Evolutionary conservation across 2,797 vertebrate genomes (phyloP).

Genomic region (Danionella dracula): DNA sequence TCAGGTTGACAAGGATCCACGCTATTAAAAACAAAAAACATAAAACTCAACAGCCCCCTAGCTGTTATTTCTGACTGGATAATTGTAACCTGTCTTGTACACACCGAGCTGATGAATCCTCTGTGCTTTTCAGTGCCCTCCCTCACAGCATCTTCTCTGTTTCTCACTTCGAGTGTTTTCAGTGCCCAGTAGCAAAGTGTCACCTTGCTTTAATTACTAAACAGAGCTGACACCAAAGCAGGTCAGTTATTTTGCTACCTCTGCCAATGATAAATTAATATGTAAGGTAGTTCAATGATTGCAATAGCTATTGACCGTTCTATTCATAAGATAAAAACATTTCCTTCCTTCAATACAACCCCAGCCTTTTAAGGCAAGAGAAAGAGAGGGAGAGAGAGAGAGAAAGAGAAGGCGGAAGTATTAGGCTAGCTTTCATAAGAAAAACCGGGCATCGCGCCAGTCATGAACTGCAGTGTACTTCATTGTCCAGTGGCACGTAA

Average conservation of each 20-base stretch:
- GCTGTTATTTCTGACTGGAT: not conserved
- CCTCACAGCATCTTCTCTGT: not conserved
- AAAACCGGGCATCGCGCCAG: not conserved
- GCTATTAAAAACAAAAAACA: not conserved
- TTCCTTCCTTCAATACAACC: not conserved
- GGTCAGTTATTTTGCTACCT: slow-evolving; percentile 5
- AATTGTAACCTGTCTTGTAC: slow-evolving; percentile 5
- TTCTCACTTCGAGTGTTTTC: not conserved
- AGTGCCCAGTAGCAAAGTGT: slow-evolving; percentile 1
- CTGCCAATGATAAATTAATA: slow-evolving; percentile 8
- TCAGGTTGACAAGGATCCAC: not conserved
- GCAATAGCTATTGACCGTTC: not conserved
- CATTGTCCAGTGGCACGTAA: slow-evolving; percentile 19
- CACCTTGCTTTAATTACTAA: slow-evolving; percentile 10
- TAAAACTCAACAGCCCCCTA: not conserved
- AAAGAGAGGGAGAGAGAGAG: not conserved
- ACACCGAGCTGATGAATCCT: slow-evolving; percentile 9
- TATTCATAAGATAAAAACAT: not conserved
- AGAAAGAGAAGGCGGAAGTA: not conserved
- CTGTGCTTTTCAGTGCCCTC: not conserved
- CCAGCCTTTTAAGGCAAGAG: not conserved
- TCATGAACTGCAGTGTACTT: not conserved
- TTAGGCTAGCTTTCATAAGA: slow-evolving; percentile 19
- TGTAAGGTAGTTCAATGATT: not conserved
- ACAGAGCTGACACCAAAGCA: not conserved